Conservation (phyloP, 2,797 vertebrate species). For the Manis javanica region DNA sequence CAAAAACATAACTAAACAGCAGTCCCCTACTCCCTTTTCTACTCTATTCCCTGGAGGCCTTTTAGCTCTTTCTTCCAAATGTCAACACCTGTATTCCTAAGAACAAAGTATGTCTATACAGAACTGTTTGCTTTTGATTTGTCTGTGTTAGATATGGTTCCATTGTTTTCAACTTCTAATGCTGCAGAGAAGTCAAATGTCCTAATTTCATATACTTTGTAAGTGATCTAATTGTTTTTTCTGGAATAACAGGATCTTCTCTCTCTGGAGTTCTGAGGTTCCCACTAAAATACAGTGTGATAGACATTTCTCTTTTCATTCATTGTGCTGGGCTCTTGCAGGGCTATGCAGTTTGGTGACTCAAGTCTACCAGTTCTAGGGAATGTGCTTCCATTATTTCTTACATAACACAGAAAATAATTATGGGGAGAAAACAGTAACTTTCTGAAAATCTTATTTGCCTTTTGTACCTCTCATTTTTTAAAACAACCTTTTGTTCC, state of each 20-base stretch:
- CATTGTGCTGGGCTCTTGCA: background rate
- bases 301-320: background rate
- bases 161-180: background rate
- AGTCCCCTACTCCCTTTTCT: background rate
- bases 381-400: background rate
- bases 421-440: background rate
- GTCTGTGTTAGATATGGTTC: background rate
- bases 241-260: background rate
- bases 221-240: background rate
- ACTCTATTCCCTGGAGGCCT: background rate
- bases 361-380: background rate
- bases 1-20: background rate
- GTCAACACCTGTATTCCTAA: background rate
- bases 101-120: background rate
- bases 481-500: background rate
- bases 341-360: background rate
- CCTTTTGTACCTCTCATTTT: background rate
- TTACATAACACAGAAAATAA: background rate
- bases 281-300: background rate
- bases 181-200: background rate
- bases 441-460: constrained; percentile 30
- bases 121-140: background rate
- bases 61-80: background rate
- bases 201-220: background rate
- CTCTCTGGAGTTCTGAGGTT: background rate